Conservation (phyloP, 1,140 invertebrate genomes). For the Orchesella cincta region DNA sequence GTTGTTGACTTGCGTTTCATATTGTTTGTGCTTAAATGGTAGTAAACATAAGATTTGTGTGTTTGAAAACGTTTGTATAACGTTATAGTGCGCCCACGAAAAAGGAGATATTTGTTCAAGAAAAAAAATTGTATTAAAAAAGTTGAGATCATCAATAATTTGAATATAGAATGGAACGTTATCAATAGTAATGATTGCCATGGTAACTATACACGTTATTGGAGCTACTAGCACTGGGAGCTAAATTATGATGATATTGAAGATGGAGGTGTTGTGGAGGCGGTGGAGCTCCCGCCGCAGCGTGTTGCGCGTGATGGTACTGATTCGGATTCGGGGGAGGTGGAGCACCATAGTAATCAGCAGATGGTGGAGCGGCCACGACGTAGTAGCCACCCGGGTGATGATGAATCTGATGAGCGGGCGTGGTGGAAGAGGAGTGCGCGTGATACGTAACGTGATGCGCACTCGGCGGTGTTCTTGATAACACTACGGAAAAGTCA, state of each 20-base stretch:
- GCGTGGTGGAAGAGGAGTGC: neutral
- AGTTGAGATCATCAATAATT: neutral
- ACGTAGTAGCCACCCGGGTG: neutral
- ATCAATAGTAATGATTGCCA: conserved; percentile 18
- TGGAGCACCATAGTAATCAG: conserved; percentile 1
- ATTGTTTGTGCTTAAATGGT: too few relatives aligned
- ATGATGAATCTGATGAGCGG: neutral
- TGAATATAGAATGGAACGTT: neutral
- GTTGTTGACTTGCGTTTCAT: too few relatives aligned
- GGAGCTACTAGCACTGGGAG: conserved; percentile 4
- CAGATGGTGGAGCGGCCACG: neutral
- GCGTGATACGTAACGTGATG: neutral
- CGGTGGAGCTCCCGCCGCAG: neutral
- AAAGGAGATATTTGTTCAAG: conserved; percentile 10
- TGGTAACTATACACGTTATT: neutral
- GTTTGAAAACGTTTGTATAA: neutral
- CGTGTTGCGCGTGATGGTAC: neutral
- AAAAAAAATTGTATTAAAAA: too few relatives aligned
- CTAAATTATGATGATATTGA: neutral
- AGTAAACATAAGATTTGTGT: neutral
- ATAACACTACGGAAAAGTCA: conserved; percentile 20
- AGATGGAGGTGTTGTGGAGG: neutral
- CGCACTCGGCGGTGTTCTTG: conserved; percentile 14
- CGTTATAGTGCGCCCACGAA: neutral
- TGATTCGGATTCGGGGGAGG: neutral